Evolutionary conservation across 2,888 invertebrate genomes (phyloP), one percentile per base, ranked within the genome.

Genomic region (Lasioglossum malachurum): DNA sequence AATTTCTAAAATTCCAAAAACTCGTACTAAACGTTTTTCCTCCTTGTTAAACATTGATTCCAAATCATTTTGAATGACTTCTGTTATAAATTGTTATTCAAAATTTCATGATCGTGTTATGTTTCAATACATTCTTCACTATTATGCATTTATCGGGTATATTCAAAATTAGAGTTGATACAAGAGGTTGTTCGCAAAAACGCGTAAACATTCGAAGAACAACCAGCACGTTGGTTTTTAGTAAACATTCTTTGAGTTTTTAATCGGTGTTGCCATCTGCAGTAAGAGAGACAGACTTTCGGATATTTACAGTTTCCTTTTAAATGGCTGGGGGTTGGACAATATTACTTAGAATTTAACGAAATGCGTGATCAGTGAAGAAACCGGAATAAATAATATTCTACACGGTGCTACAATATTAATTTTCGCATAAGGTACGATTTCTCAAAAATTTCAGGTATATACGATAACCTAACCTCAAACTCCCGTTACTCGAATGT

Each of bases 221-320:
- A 69, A 23, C 23, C 41, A 72, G 27, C 44, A 27, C 16, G 27
- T 72, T 46, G 44, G 16, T 1, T 44, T 72, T 27, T 72, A 16
- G 53, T 19, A 60, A 83, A 73, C 16, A 49, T 49, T 53, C 19
- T 38, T 27, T n/a, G 23, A n/a, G 53, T 27, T 76, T 79, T 76
- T n/a, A 87, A 75, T 64, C 60, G 38, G 80, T 81, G 73, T 71
- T 82, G 86, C 88, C 88, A 88, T 88, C 88, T 88, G 10, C 73
- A 86, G 75, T 72, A 38, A 41, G 38, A 46, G 41, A 60, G n/a
- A 46, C 46, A 72, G 19, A 84, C 76, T 86, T 80, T 69, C 16
- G 71, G 46, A 86, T 86, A 87, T 87, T 88, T 89, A 87, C 83
- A 73, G 77, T 89, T 87, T 78, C 12, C 67, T 82, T 89, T 87